Conservation (phyloP, 2,113 vertebrate genomes). For the Rhombomys opimus region DNA sequence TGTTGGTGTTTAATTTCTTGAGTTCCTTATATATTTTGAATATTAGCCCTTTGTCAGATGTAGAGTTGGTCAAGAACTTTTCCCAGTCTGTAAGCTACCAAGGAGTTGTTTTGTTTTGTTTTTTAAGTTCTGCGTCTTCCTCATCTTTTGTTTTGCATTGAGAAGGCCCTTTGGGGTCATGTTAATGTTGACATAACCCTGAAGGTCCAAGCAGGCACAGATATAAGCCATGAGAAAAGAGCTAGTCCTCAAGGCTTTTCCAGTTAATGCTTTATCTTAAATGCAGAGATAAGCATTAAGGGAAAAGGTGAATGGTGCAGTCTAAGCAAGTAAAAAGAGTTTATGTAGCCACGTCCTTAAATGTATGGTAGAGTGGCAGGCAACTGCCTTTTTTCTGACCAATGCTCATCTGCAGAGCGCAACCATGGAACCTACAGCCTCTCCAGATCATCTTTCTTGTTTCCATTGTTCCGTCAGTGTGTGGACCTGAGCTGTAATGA, state of each 20-base stretch:
- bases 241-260: not conserved
- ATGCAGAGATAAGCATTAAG: not conserved
- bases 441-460: conserved; percentile 10
- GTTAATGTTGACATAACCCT: not conserved
- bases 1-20: too few species aligned
- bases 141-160: not conserved
- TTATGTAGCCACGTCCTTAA: not conserved
- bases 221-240: not conserved
- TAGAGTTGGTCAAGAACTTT: too few species aligned
- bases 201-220: not conserved
- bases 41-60: too few species aligned
- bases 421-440: not conserved
- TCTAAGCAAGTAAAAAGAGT: not conserved
- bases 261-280: conserved; percentile 46
- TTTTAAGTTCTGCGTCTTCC: not conserved
- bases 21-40: too few species aligned
- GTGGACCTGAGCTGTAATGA: conserved; percentile 99
- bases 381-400: not conserved
- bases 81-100: too few species aligned
- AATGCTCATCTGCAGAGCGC: not conserved
- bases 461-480: conserved; percentile 87
- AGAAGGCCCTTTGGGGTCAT: not conserved
- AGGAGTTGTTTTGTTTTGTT: not conserved
- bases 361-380: not conserved
- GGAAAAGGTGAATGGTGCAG: not conserved